Conservation (phyloP, 2,113 vertebrate species). For the Pseudorasbora parva region DNA sequence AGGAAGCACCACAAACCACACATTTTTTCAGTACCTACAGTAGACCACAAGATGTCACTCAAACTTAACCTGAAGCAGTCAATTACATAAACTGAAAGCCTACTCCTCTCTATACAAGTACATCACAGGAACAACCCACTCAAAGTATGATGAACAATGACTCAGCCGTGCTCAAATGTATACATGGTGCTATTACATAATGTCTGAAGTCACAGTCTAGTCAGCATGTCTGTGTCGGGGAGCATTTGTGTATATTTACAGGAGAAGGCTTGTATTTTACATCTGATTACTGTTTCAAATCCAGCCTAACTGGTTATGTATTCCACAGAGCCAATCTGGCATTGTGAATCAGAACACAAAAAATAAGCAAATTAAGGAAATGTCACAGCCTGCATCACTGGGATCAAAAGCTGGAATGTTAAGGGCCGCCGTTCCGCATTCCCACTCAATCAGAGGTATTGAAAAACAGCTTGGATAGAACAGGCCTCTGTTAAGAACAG, state of each 20-base stretch:
- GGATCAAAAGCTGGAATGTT: slow-evolving; percentile 6
- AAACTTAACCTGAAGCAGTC: background rate
- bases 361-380: background rate
- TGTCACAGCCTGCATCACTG: background rate
- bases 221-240: slow-evolving; percentile 14
- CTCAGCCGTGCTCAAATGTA: background rate
- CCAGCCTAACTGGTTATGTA: background rate
- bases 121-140: background rate
- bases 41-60: slow-evolving; percentile 28
- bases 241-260: slow-evolving; percentile 9
- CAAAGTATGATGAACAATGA: slow-evolving; percentile 6
- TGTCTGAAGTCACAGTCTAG: background rate
- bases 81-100: background rate
- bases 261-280: background rate
- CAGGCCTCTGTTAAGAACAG: background rate
- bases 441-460: background rate
- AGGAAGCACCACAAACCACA: background rate
- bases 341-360: background rate
- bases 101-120: background rate
- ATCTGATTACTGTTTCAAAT: background rate
- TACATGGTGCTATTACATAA: background rate
- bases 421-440: background rate
- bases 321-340: background rate
- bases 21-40: background rate
- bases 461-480: background rate